Base-by-base conservation (phyloP, 2,797 vertebrate genomes). In the Sebastes kiyomatsui region DNA sequence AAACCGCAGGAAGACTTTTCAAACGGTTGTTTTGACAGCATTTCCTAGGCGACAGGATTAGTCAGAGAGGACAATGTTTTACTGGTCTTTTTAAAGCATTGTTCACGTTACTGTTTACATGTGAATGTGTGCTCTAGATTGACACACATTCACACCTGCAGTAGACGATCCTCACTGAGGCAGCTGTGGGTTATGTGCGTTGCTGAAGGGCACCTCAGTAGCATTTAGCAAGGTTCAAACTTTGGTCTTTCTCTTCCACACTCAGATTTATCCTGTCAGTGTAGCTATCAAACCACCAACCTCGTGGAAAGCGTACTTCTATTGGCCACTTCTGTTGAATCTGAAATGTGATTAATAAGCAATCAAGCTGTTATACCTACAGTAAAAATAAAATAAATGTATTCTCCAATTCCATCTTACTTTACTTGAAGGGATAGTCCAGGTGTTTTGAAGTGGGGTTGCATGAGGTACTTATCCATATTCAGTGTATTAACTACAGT, bases 1-100 rank as follows among this genome's bases (percentile, higher is more conserved):
- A 80, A 80, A 82, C 55, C 16, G 10, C 38, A 58, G 62, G 35
- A 30, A 77, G 56, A 77, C 52, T 32, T 28, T 72, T 67, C n/a
- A 33, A 25, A 38, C 20, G 1, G 67, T 86, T 87, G 78, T 90
- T 86, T 82, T 76, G 80, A 69, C 30, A 66, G 70, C 69, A 59
- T 85, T 87, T 85, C 74, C 80, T 42, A 22, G 81, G 64, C 8
- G 22, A 85, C 85, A 5, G 62, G 23, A 42, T 73, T 60, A 46
- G 38, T 75, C 6, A 55, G 42, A 49, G 52, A 46, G 22, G 60
- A 72, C 59, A 68, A 61, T 71, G 83, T 74, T 62, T 78, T 55
- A 67, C 55, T 22, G 12, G 8, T 23, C 32, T 67, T 81, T 81
- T 81, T 16, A 78, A 69, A 52, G 42, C 3, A 30, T 52, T 84